A percentile compares a stretch with the other conserved stretches of the same genome.
phyloP scores from a whole-genome alignment of 2,888 invertebrate species.

The Idaea dimidiata region DNA sequence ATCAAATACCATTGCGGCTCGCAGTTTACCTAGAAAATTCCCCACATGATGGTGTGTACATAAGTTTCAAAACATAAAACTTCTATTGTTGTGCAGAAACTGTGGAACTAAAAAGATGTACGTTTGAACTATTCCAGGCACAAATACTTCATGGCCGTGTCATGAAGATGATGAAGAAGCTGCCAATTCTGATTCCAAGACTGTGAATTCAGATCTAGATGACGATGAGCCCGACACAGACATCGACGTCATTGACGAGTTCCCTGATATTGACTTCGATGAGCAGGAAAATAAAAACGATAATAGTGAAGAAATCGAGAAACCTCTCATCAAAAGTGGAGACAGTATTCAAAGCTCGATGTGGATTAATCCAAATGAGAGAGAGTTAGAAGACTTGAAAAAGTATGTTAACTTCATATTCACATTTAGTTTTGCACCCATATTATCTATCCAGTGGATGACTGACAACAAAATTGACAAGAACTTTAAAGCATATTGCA shows the following conservation, averaged over 20 bases:
- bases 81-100: background rate
- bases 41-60: too few species aligned
- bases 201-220: conserved; percentile 65
- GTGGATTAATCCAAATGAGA: conserved; percentile 74
- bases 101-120: background rate
- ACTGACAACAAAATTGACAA: too few species aligned
- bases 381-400: conserved; percentile 79
- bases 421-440: too few species aligned
- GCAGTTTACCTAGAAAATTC: too few species aligned
- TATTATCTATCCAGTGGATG: too few species aligned
- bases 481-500: too few species aligned
- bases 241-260: conserved; percentile 59
- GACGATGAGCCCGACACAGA: conserved; percentile 63
- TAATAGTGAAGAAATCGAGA: conserved; percentile 42
- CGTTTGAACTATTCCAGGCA: conserved; percentile 44
- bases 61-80: too few species aligned
- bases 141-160: conserved; percentile 69
- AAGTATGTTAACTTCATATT: conserved; percentile 44
- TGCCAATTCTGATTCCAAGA: conserved; percentile 70
- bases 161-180: conserved; percentile 73
- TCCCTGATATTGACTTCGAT: conserved; percentile 63
- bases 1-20: too few species aligned
- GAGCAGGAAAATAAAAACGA: conserved; percentile 57
- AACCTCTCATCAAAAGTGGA: conserved; percentile 48
- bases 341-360: conserved; percentile 65